phyloP scores from a whole-genome alignment of 2,113 vertebrate species.

The Micronisus gabar region DNA sequence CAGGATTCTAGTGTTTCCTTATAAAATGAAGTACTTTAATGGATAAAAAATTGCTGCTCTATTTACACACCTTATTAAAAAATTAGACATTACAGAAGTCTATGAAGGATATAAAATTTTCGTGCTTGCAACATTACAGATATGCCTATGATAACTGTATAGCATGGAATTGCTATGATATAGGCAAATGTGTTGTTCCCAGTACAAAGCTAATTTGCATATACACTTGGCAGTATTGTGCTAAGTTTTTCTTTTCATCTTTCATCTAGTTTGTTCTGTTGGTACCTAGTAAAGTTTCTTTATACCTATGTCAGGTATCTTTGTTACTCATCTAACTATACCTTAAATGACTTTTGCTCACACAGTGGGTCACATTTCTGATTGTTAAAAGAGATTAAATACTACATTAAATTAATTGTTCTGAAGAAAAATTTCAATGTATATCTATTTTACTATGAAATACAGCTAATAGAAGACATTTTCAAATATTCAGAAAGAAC shows the following conservation, averaged over 20 bases:
- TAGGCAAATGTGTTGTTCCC: background rate
- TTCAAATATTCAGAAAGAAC: background rate
- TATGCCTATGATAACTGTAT: background rate
- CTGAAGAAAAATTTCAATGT: background rate
- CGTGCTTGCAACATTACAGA: background rate
- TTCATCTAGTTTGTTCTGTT: background rate
- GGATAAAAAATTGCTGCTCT: background rate
- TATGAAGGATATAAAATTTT: background rate
- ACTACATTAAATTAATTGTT: background rate
- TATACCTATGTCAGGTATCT: background rate
- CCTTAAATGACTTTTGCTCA: background rate
- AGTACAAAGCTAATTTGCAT: background rate
- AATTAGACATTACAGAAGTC: background rate
- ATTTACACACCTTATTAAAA: background rate
- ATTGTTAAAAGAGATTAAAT: background rate
- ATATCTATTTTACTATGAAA: background rate
- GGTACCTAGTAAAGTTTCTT: background rate
- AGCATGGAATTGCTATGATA: background rate
- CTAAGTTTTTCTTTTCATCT: background rate
- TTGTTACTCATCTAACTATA: background rate
- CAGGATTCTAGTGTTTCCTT: background rate
- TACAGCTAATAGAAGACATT: background rate
- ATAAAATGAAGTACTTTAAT: background rate
- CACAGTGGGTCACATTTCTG: background rate
- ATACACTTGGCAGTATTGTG: background rate